phyloP scores from a whole-genome alignment of 2,797 vertebrate species.

The Aplochiton taeniatus region DNA sequence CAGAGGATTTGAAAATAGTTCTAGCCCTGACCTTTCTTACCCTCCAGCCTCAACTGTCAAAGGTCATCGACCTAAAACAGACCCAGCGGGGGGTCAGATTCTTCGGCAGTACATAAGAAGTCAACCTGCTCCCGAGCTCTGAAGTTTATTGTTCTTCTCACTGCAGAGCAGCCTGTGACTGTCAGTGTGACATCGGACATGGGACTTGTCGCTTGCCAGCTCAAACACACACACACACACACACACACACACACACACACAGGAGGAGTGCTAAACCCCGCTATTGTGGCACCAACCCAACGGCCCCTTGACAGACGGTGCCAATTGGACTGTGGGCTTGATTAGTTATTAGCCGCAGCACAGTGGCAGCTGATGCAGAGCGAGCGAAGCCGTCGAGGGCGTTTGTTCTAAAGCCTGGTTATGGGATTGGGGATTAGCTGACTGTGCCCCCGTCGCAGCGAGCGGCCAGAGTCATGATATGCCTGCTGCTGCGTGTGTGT shows the following conservation, averaged over 20 bases:
- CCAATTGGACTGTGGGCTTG: conserved; percentile 68
- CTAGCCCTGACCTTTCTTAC: conserved; percentile 35
- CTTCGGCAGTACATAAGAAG: conserved; percentile 51
- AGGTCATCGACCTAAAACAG: conserved; percentile 41
- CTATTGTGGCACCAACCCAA: conserved; percentile 67
- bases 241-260: conserved; percentile 56
- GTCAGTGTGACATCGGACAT: conserved; percentile 9
- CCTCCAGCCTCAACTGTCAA: conserved; percentile 41
- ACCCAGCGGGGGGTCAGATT: conserved; percentile 23
- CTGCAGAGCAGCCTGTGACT: conserved; percentile 28
- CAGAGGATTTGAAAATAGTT: conserved; percentile 2
- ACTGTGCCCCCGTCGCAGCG: conserved; percentile 37
- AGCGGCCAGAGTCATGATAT: conserved; percentile 49
- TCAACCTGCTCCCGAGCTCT: conserved; percentile 49
- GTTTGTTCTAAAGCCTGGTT: conserved; percentile 45
- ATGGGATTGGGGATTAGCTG: conserved; percentile 61
- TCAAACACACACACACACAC: conserved; percentile 16
- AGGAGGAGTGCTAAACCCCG: conserved; percentile 47
- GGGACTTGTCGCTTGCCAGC: not conserved
- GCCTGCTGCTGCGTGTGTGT: conserved; percentile 37
- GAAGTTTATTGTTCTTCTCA: conserved; percentile 66
- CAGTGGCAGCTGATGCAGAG: conserved; percentile 66
- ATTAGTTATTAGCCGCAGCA: conserved; percentile 73
- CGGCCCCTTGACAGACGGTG: conserved; percentile 67
- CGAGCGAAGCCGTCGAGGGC: conserved; percentile 39